Conservation (phyloP, 1,140 invertebrate genomes). For the Drosophila ercepeae region DNA sequence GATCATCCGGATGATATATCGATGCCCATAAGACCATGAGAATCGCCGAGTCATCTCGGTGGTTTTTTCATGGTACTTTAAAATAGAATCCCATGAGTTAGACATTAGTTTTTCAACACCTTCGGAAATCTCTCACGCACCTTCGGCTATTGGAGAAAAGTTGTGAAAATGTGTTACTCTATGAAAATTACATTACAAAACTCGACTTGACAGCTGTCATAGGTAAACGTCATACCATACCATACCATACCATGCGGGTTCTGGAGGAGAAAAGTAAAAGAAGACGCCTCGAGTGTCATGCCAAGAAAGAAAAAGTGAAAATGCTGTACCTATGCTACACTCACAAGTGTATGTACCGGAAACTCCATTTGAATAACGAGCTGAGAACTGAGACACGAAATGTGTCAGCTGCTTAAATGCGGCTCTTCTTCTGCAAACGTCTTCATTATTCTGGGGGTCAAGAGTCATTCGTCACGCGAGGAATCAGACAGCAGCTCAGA, state of each 20-base stretch:
- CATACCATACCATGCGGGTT: constrained; percentile 32
- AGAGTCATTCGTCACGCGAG: constrained; percentile 45
- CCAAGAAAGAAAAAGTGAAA: constrained; percentile 64
- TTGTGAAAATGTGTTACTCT: constrained; percentile 43
- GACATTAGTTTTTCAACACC: constrained; percentile 18
- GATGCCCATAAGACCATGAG: constrained; percentile 23
- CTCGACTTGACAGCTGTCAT: constrained; percentile 67
- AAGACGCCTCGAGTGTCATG: constrained; percentile 37
- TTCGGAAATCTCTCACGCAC: constrained; percentile 57
- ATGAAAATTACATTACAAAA: constrained; percentile 70
- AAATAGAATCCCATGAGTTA: constrained; percentile 27
- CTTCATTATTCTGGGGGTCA: constrained; percentile 35
- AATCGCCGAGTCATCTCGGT: constrained; percentile 56
- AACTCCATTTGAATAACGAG: constrained; percentile 65
- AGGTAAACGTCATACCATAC: constrained; percentile 35
- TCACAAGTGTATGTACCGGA: constrained; percentile 49
- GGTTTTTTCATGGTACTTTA: constrained; percentile 16
- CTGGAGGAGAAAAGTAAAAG: constrained; percentile 24
- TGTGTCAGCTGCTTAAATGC: constrained; percentile 45
- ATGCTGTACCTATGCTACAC: constrained; percentile 41
- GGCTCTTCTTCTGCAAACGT: constrained; percentile 12
- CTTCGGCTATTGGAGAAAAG: constrained; percentile 21
- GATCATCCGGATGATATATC: constrained; percentile 51
- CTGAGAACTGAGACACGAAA: constrained; percentile 54
- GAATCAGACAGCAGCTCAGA: constrained; percentile 4